A percentile compares a stretch with the other conserved stretches of the same genome.
phyloP scores from a whole-genome alignment of 2,888 invertebrate genomes.

The Monochamus alternatus region DNA sequence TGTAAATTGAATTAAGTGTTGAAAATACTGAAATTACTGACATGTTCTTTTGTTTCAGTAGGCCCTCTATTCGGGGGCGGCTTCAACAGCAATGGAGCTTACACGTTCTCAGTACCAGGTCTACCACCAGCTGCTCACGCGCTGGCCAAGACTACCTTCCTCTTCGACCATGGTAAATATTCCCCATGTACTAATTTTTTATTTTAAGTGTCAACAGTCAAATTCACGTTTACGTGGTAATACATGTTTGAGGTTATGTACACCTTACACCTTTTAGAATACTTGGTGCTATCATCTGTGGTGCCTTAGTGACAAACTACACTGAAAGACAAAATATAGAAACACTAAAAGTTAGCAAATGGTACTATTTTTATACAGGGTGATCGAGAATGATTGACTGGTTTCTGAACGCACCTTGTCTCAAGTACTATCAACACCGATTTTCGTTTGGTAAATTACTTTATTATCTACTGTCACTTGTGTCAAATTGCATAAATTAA shows the following conservation, averaged over 20 bases:
- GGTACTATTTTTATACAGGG: too few relatives aligned
- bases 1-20: too few relatives aligned
- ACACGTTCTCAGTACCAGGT: constrained; percentile 69
- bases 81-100: constrained; percentile 67
- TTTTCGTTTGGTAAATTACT: too few relatives aligned
- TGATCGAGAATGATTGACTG: too few relatives aligned
- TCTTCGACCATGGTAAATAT: constrained; percentile 69
- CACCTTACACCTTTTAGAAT: not conserved
- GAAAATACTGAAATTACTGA: not conserved
- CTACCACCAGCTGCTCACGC: constrained; percentile 69
- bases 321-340: too few relatives aligned
- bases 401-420: too few relatives aligned
- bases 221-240: not conserved
- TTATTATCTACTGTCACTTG: too few relatives aligned
- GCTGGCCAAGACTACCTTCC: constrained; percentile 68
- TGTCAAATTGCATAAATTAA: too few relatives aligned
- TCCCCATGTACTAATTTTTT: not conserved
- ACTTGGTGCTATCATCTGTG: too few relatives aligned
- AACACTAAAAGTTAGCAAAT: too few relatives aligned
- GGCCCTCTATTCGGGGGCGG: constrained; percentile 69
- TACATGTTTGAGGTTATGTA: constrained; percentile 1
- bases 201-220: not conserved
- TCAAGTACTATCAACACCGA: too few relatives aligned
- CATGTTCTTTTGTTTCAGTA: constrained; percentile 66
- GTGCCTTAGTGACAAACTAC: too few relatives aligned